Conservation (phyloP, 2,797 vertebrate species). For the Iguana delicatissima region DNA sequence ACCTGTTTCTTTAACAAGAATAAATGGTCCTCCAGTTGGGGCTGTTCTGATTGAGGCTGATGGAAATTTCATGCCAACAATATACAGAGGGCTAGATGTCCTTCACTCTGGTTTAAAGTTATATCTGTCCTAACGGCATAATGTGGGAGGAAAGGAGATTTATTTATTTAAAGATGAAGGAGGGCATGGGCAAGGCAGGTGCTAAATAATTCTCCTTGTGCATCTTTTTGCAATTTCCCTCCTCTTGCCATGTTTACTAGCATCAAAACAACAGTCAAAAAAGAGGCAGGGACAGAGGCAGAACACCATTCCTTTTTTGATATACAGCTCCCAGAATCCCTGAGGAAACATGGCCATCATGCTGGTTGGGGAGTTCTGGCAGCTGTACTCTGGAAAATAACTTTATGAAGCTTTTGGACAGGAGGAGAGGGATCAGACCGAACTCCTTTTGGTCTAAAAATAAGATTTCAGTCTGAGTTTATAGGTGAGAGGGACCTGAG, state of each 20-base stretch:
- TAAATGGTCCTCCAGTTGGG: background rate
- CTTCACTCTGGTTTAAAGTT: conserved; percentile 48
- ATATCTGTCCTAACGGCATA: conserved; percentile 41
- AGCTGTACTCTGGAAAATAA: no score
- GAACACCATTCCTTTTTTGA: no score
- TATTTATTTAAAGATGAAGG: background rate
- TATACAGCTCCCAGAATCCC: no score
- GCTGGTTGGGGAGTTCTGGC: no score
- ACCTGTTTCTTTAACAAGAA: background rate
- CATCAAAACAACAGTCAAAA: background rate
- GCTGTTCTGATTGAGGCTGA: background rate
- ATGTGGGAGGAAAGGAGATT: no score
- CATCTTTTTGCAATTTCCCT: background rate
- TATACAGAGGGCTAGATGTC: no score
- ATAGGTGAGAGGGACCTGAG: background rate
- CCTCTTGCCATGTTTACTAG: background rate
- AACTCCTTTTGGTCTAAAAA: background rate
- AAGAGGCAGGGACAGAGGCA: background rate
- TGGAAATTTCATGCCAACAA: no score
- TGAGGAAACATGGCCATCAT: no score
- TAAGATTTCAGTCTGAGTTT: background rate
- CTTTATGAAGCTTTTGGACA: background rate
- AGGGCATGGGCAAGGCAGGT: background rate
- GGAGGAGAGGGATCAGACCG: background rate
- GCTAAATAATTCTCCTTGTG: background rate